Percentiles rank a stretch among this genome's conserved stretches.
phyloP scores from a whole-genome alignment of 2,888 invertebrate species.

The Andrena minutula region DNA sequence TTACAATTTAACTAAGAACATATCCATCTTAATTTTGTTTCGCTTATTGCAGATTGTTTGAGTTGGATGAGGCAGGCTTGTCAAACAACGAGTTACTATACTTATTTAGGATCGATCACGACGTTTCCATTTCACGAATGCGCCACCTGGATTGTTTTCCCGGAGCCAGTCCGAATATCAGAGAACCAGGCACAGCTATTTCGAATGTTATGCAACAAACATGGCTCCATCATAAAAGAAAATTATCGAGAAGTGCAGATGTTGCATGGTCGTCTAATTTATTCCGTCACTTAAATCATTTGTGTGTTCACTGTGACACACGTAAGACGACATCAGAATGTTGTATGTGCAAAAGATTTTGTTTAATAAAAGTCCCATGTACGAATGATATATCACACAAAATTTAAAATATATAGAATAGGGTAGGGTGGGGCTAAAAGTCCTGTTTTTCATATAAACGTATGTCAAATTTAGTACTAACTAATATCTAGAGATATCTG shows the following conservation, averaged over 20 bases:
- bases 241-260: conserved; percentile 64
- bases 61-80: conserved; percentile 72
- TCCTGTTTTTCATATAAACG: too few species aligned
- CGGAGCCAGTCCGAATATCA: conserved; percentile 74
- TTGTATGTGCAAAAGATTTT: not conserved
- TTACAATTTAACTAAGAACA: not conserved
- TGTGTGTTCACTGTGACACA: too few species aligned
- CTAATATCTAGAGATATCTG: too few species aligned
- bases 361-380: conserved; percentile 18
- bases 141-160: conserved; percentile 77
- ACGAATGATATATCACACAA: not conserved
- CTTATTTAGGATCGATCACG: conserved; percentile 75
- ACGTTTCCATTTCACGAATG: conserved; percentile 75
- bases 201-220: conserved; percentile 51
- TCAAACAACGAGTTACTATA: conserved; percentile 72
- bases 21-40: not conserved
- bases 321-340: not conserved
- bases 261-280: conserved; percentile 57
- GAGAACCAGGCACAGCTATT: conserved; percentile 69
- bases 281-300: conserved; percentile 47
- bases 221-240: conserved; percentile 45
- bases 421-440: too few species aligned
- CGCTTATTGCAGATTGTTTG: conserved; percentile 61
- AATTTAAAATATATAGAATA: not conserved
- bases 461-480: too few species aligned